Evolutionary conservation across 2,888 invertebrate genomes (phyloP).

Genomic region (Aphodius granarius): DNA sequence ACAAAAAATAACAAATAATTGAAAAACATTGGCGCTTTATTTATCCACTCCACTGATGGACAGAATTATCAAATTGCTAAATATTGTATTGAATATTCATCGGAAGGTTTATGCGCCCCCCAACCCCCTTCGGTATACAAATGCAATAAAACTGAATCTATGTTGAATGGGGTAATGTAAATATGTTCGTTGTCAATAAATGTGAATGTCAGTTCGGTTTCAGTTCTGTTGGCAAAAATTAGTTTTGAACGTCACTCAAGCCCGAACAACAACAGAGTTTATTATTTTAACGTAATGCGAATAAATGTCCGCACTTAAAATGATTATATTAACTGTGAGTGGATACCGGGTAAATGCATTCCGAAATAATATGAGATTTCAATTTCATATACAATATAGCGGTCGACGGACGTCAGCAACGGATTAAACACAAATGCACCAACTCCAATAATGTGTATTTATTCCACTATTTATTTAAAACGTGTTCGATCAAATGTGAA

Average conservation of each 20-base stretch:
- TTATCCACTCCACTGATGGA: neutral
- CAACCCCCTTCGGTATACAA: conserved; percentile 5
- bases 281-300: conserved; percentile 17
- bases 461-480: conserved; percentile 36
- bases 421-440: conserved; percentile 30
- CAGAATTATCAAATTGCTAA: conserved; percentile 6
- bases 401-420: neutral
- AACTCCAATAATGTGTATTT: conserved; percentile 34
- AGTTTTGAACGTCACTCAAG: conserved; percentile 14
- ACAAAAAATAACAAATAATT: conserved; percentile 3
- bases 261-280: conserved; percentile 16
- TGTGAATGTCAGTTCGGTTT: neutral
- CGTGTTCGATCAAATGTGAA: conserved; percentile 36
- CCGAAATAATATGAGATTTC: conserved; percentile 32
- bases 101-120: neutral
- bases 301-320: conserved; percentile 31
- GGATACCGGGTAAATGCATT: conserved; percentile 37
- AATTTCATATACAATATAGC: conserved; percentile 16
- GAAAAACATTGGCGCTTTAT: neutral
- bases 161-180: conserved; percentile 19
- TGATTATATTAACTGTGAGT: conserved; percentile 36
- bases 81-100: conserved; percentile 9
- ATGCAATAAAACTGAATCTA: conserved; percentile 25
- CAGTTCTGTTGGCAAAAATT: neutral
- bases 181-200: conserved; percentile 15